Conservation (phyloP, 1,140 invertebrate species). For the Drosophila pseudoananassae region DNA sequence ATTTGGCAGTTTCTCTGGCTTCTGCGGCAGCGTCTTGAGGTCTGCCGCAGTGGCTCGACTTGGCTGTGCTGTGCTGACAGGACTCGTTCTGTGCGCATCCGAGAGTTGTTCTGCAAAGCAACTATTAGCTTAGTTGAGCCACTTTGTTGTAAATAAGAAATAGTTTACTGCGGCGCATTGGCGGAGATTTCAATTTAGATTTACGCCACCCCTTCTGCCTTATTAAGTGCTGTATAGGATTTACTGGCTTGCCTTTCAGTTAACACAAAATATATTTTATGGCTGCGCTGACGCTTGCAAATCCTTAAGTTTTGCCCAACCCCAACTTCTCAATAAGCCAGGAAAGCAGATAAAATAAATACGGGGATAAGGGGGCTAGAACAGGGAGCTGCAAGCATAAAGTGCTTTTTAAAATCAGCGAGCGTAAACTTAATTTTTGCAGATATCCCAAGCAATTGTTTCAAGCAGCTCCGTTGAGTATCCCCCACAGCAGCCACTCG, state of each 20-base stretch:
- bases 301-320: slow-evolving; percentile 27
- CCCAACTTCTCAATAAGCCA: slow-evolving; percentile 25
- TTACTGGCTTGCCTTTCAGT: slow-evolving; percentile 26
- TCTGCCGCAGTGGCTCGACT: slow-evolving; percentile 53
- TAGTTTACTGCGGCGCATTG: slow-evolving; percentile 28
- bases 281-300: slow-evolving; percentile 31
- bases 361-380: neutral
- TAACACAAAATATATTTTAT: slow-evolving; percentile 61
- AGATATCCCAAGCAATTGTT: slow-evolving; percentile 71
- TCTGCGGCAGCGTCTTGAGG: slow-evolving; percentile 64
- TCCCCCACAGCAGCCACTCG: slow-evolving; percentile 41
- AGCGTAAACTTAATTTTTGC: slow-evolving; percentile 77
- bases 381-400: slow-evolving; percentile 16
- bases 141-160: slow-evolving; percentile 22
- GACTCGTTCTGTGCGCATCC: neutral
- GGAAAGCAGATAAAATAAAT: slow-evolving; percentile 23
- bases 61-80: slow-evolving; percentile 27
- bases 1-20: slow-evolving; percentile 70
- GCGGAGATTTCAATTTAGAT: slow-evolving; percentile 41
- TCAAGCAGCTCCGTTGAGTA: slow-evolving; percentile 41
- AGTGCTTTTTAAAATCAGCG: slow-evolving; percentile 68
- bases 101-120: slow-evolving; percentile 8
- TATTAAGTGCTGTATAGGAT: slow-evolving; percentile 26
- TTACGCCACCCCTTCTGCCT: slow-evolving; percentile 18
- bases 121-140: slow-evolving; percentile 30